phyloP scores from a whole-genome alignment of 2,888 invertebrate genomes.

The Nycteola revayana region DNA sequence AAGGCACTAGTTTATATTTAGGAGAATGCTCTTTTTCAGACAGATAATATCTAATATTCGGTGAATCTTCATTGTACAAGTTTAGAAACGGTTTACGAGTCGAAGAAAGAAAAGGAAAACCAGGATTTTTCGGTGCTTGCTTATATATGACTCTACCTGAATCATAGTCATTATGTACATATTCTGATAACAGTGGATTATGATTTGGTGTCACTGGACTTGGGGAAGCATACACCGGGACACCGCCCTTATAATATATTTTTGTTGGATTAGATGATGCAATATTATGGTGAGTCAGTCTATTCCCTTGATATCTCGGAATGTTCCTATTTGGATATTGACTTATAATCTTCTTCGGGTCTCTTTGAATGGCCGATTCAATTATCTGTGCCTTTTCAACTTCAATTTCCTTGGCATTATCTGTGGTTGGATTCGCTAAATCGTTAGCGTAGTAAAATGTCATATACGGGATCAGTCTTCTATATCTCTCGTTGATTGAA shows the following conservation, averaged over 20 bases:
- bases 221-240: constrained; percentile 45
- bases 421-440: constrained; percentile 66
- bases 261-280: constrained; percentile 72
- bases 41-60: constrained; percentile 62
- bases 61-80: constrained; percentile 48
- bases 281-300: constrained; percentile 71
- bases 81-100: constrained; percentile 59
- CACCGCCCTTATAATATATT: constrained; percentile 60
- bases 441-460: constrained; percentile 89
- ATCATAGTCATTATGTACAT: constrained; percentile 46
- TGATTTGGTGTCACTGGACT: constrained; percentile 48
- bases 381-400: constrained; percentile 70
- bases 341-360: constrained; percentile 54
- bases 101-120: constrained; percentile 36
- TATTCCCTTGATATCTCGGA: constrained; percentile 73
- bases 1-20: constrained; percentile 74
- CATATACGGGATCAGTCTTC: constrained; percentile 91
- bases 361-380: constrained; percentile 50
- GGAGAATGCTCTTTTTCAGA: constrained; percentile 58
- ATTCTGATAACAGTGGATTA: constrained; percentile 47
- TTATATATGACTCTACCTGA: constrained; percentile 49
- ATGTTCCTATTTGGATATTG: constrained; percentile 58
- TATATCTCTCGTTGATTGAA: constrained; percentile 85
- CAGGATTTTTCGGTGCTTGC: constrained; percentile 44
- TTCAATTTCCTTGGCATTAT: constrained; percentile 53